These are phyloP conservation scores for Margarornis squamiger DNA, from an alignment of 2,797 vertebrate genomes.

Conservation along the genomic window DNA sequence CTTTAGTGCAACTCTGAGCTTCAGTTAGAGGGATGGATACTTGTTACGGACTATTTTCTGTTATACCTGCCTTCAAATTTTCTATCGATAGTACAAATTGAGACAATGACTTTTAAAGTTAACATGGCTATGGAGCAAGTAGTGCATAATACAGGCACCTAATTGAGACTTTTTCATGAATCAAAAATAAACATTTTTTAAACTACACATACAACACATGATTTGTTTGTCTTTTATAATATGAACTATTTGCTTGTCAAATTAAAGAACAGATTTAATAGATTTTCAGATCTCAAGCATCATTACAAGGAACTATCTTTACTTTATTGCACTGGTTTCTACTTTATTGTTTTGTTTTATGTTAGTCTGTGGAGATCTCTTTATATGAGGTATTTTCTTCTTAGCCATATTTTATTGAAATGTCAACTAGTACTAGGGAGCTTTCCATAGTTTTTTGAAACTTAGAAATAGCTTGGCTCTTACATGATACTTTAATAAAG, in stretches of 20 bases:
- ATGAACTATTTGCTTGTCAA: background rate
- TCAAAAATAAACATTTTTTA: background rate
- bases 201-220: background rate
- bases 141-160: background rate
- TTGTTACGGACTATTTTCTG: background rate
- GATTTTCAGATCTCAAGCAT: conserved; percentile 41
- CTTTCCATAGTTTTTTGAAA: conserved; percentile 71
- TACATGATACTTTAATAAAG: conserved; percentile 79
- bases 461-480: conserved; percentile 67
- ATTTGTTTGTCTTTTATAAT: background rate
- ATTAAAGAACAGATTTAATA: conserved; percentile 39
- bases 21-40: background rate
- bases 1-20: background rate
- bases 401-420: conserved; percentile 76
- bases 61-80: background rate
- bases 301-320: conserved; percentile 27
- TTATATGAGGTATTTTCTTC: conserved; percentile 70
- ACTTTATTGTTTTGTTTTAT: conserved; percentile 63
- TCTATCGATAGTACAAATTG: background rate
- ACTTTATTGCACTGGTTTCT: conserved; percentile 38
- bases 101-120: background rate
- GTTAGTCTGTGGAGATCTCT: conserved; percentile 53
- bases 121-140: background rate
- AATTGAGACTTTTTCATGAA: background rate
- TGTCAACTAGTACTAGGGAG: conserved; percentile 63